A percentile compares a stretch with the other conserved stretches of the same genome.
These are phyloP conservation scores for Arge pagana DNA, from an alignment of 2,888 invertebrate genomes.

Conservation along the genomic window DNA sequence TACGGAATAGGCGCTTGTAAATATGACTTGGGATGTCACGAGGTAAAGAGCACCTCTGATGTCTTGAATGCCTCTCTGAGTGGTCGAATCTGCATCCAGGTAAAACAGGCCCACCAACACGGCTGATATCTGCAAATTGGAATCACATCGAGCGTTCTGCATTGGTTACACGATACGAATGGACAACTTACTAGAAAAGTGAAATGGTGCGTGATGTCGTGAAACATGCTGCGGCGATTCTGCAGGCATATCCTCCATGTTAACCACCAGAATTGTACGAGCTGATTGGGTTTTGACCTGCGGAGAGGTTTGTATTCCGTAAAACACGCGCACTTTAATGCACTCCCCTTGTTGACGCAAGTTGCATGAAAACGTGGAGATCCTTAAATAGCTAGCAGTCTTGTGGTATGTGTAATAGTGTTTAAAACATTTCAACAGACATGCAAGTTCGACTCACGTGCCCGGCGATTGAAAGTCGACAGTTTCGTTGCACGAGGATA, in stretches of 20 bases:
- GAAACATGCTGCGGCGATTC: slow-evolving; percentile 48
- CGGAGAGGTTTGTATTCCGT: too few relatives aligned
- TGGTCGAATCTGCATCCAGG: slow-evolving; percentile 57
- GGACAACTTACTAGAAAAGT: slow-evolving; percentile 7
- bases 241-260: slow-evolving; percentile 57
- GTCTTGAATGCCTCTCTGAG: slow-evolving; percentile 61
- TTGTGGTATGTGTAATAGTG: too few relatives aligned
- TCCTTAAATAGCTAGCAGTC: too few relatives aligned
- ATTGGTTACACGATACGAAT: slow-evolving; percentile 42
- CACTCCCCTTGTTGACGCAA: too few relatives aligned
- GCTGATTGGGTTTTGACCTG: slow-evolving; percentile 54
- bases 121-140: slow-evolving; percentile 51
- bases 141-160: slow-evolving; percentile 41
- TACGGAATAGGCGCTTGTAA: slow-evolving; percentile 59
- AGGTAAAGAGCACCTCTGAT: slow-evolving; percentile 61
- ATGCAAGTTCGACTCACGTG: too few relatives aligned
- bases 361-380: too few relatives aligned
- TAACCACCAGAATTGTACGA: slow-evolving; percentile 57
- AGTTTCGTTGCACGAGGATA: too few relatives aligned
- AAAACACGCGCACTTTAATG: too few relatives aligned
- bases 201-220: slow-evolving; percentile 19
- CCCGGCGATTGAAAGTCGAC: too few relatives aligned
- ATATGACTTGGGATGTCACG: slow-evolving; percentile 60
- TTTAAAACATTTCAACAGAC: too few relatives aligned
- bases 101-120: slow-evolving; percentile 59